A percentile compares a stretch with the other conserved stretches of the same genome.
These are phyloP conservation scores for Pseudomyrmex concolor DNA, from an alignment of 1,140 invertebrate species.

Conservation along the genomic window DNA sequence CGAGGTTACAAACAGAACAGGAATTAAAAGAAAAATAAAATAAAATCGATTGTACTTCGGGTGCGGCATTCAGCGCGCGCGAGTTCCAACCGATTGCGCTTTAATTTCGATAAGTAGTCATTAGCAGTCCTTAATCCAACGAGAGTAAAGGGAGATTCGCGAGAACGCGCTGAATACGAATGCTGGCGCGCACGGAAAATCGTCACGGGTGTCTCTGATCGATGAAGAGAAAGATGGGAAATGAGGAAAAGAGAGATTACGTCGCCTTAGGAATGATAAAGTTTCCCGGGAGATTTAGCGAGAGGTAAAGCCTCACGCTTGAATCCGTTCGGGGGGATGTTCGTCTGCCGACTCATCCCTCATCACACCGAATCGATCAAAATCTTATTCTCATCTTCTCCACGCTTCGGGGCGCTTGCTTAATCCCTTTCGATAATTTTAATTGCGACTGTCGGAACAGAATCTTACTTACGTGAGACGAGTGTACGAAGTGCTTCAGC, in stretches of 20 bases:
- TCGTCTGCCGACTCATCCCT: conserved; percentile 17
- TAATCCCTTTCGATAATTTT: conserved; percentile 44
- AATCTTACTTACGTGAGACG: neutral
- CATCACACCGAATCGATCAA: conserved; percentile 48
- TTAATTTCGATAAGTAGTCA: conserved; percentile 61
- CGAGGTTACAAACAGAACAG: no score
- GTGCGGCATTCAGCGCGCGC: neutral
- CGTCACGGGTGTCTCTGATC: conserved; percentile 50
- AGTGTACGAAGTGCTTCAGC: conserved; percentile 4
- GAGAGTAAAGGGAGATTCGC: conserved; percentile 18
- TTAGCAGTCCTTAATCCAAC: conserved; percentile 36
- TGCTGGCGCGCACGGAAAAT: conserved; percentile 33
- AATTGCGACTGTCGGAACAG: conserved; percentile 29
- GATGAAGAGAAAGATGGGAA: conserved; percentile 50
- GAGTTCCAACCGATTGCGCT: conserved; percentile 29
- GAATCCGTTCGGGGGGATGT: conserved; percentile 33
- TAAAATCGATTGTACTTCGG: neutral
- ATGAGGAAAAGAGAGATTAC: conserved; percentile 60
- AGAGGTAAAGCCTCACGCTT: conserved; percentile 47
- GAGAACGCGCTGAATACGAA: conserved; percentile 29
- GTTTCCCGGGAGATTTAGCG: conserved; percentile 54
- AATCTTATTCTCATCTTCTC: conserved; percentile 53
- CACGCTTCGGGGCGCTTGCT: conserved; percentile 12
- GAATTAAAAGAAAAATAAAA: no score
- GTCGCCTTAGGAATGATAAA: conserved; percentile 58